Conservation (phyloP, 2,888 invertebrate genomes). For the Synergus umbraculus region DNA sequence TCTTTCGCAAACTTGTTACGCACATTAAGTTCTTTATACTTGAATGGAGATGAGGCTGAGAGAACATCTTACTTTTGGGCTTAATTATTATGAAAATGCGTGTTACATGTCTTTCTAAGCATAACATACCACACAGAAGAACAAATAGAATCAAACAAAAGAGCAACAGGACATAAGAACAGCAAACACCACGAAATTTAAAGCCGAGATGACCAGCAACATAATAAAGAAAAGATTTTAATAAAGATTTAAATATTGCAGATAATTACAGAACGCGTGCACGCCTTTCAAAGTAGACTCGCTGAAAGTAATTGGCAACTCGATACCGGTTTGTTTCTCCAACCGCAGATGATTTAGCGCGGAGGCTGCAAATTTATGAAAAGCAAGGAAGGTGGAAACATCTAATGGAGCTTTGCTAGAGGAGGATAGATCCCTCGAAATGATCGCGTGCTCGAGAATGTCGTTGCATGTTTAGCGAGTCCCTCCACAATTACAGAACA, state of each 20-base stretch:
- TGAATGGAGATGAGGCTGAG: not conserved
- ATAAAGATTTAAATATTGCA: not conserved
- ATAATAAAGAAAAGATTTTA: not conserved
- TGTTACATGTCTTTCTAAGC: too few species aligned
- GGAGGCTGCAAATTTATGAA: conserved; percentile 27
- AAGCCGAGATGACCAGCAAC: not conserved
- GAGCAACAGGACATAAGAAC: not conserved
- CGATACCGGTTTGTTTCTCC: not conserved
- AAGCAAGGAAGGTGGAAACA: conserved; percentile 13
- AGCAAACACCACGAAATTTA: not conserved
- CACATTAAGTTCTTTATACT: conserved; percentile 9
- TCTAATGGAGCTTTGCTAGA: not conserved
- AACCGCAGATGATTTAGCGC: not conserved
- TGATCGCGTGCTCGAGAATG: conserved; percentile 68
- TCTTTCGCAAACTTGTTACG: conserved; percentile 11
- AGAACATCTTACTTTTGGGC: not conserved
- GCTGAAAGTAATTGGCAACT: conserved; percentile 12
- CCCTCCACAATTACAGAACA: conserved; percentile 68
- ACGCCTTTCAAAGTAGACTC: not conserved
- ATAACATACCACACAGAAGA: too few species aligned
- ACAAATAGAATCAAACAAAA: not conserved
- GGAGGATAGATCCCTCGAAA: conserved; percentile 4
- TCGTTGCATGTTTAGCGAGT: conserved; percentile 72
- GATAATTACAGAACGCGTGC: not conserved
- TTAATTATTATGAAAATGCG: too few species aligned